Base-by-base conservation (phyloP, 2,797 vertebrate genomes). In the Pangasius djambal region DNA sequence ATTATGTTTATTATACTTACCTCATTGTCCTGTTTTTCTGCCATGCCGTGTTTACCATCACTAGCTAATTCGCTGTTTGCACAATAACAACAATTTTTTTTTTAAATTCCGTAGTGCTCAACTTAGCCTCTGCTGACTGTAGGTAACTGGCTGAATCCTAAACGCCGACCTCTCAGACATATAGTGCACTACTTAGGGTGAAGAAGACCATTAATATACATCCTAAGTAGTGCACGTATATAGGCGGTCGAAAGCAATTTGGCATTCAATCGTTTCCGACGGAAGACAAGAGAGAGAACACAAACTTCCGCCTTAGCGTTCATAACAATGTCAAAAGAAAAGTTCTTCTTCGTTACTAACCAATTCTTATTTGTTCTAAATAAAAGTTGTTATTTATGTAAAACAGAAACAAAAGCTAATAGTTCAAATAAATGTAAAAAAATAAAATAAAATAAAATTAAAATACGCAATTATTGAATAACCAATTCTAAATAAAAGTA, bases 1-100 rank as follows among this genome's bases (percentile, higher is more conserved):
- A 3, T 2, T 4, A 37, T 52, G 0, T 83, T 34, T 9, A 18
- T 59, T 40, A 44, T 44, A 77, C 40, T 93, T 92, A 96, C 96
- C 95, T 96, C 96, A 92, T 91, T 93, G 90, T 96, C 95, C 92
- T 93, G 94, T 95, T 94, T 95, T 91, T 96, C 96, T 91, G 95
- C 94, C 96, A 96, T 96, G 90, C 94, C 94, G 84, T 67, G 90
- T 86, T 12, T 70, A 75, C 87, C 95, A 96, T 96, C 75, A 91
- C 92, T 93, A 48, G 89, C 81, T 86, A 84, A 52, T 87, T 89
- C 74, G 57, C 63, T 86, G 72, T 31, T 87, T 81, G 44, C 92
- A 87, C 90, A 79, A 34, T 48, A 72, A 34, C 28, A 78, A 79
- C 40, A 31, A 78, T 65, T 55, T 34, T 34, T 44, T 55, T 40